Conservation (phyloP, 2,113 vertebrate species). For the Xiphophorus hellerii region DNA sequence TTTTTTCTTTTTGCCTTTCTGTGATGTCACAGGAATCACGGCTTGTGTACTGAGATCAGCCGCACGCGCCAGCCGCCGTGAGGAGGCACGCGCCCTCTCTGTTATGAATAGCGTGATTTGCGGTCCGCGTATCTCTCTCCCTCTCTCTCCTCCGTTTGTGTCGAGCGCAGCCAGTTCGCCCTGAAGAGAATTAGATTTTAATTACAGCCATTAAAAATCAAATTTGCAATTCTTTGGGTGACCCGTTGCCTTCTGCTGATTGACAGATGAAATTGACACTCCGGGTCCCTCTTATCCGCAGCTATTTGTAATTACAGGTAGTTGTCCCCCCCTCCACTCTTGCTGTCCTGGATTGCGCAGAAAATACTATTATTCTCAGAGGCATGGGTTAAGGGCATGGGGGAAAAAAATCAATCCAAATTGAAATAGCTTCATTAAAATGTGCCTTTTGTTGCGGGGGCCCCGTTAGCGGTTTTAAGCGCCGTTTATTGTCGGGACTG, state of each 20-base stretch:
- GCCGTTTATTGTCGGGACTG: conserved; percentile 83
- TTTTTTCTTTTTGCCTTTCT: conserved; percentile 53
- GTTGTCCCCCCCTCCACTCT: conserved; percentile 74
- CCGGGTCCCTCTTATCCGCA: conserved; percentile 92
- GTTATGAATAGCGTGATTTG: conserved; percentile 80
- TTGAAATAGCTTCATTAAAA: conserved; percentile 96
- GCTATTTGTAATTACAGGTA: conserved; percentile 99
- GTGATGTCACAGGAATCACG: conserved; percentile 74
- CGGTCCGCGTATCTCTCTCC: conserved; percentile 79
- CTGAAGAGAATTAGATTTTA: conserved; percentile 93
- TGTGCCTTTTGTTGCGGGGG: conserved; percentile 89
- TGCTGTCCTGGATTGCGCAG: conserved; percentile 91
- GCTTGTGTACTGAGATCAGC: conserved; percentile 72
- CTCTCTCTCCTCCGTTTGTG: conserved; percentile 56
- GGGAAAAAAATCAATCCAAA: conserved; percentile 90
- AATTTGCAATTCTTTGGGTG: conserved; percentile 98
- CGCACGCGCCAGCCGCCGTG: conserved; percentile 62
- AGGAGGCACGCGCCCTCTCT: conserved; percentile 63
- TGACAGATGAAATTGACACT: conserved; percentile 99
- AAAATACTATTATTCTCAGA: conserved; percentile 94
- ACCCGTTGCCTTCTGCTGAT: conserved; percentile 93
- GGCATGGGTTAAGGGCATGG: conserved; percentile 92
- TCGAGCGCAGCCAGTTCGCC: conserved; percentile 74
- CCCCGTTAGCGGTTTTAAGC: conserved; percentile 85
- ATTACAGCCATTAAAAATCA: conserved; percentile 99